Conservation (phyloP, 2,113 vertebrate genomes). For the Fregetta grallaria region DNA sequence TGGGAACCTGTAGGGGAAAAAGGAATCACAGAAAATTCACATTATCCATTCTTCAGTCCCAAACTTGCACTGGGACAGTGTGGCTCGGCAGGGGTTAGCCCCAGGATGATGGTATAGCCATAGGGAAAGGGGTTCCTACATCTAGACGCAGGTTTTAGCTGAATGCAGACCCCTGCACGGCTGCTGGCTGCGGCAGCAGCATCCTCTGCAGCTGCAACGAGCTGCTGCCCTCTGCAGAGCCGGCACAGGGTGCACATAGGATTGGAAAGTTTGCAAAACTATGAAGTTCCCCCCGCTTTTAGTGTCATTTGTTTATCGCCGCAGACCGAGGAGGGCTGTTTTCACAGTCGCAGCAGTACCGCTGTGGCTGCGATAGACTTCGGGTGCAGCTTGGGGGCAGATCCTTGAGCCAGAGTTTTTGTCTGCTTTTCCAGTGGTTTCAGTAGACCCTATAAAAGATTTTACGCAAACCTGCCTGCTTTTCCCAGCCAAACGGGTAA, state of each 20-base stretch:
- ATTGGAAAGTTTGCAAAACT: not conserved
- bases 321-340: not conserved
- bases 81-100: not conserved
- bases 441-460: not conserved
- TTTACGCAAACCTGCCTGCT: not conserved
- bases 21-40: not conserved
- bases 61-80: accelerated
- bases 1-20: not conserved
- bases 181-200: not conserved
- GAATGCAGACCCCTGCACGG: not conserved
- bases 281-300: accelerated
- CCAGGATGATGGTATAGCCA: not conserved
- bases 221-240: not conserved
- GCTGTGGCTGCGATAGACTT: not conserved
- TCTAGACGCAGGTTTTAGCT: not conserved
- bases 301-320: not conserved
- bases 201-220: not conserved
- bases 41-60: not conserved
- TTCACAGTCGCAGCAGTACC: accelerated
- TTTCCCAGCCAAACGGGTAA: not conserved
- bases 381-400: not conserved
- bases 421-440: not conserved
- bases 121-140: not conserved
- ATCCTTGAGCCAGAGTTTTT: not conserved
- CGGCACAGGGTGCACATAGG: accelerated